Evolutionary conservation across 2,888 invertebrate species (phyloP).

Genomic region (Prenolepis imparis): DNA sequence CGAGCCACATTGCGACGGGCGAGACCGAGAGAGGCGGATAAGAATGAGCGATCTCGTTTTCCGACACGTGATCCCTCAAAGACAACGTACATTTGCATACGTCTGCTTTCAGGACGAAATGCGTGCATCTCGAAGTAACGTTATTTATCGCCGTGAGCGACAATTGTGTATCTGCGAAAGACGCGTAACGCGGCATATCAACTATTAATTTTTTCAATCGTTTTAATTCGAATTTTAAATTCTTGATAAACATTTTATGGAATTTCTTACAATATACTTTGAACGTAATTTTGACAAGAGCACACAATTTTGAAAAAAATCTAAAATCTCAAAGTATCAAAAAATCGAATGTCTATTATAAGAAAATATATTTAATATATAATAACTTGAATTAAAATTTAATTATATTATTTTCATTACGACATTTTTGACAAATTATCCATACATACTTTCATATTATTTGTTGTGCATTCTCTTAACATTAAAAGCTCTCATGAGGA

Average conservation of each 20-base stretch:
- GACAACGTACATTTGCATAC: constrained; percentile 18
- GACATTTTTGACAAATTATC: too few species aligned
- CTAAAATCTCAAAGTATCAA: neutral
- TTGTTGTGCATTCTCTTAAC: too few species aligned
- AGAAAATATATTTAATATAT: neutral
- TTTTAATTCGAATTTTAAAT: constrained; percentile 6
- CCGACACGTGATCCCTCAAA: constrained; percentile 22
- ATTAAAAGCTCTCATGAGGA: neutral
- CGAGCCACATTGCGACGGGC: constrained; percentile 56
- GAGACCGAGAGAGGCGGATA: constrained; percentile 32
- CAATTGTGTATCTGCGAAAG: neutral
- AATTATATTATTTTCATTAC: too few species aligned
- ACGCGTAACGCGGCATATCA: neutral
- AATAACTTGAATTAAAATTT: constrained; percentile 2
- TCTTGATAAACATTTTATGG: neutral
- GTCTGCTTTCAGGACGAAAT: constrained; percentile 5
- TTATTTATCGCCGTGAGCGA: constrained; percentile 6
- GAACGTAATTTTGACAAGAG: neutral
- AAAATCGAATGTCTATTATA: neutral
- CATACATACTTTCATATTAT: too few species aligned
- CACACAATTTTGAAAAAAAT: neutral
- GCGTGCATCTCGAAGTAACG: constrained; percentile 1
- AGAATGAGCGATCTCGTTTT: constrained; percentile 23
- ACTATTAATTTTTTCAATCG: neutral
- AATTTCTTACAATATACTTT: neutral